phyloP scores from a whole-genome alignment of 23 tunicate genomes.

The Oikopleura albicans region DNA sequence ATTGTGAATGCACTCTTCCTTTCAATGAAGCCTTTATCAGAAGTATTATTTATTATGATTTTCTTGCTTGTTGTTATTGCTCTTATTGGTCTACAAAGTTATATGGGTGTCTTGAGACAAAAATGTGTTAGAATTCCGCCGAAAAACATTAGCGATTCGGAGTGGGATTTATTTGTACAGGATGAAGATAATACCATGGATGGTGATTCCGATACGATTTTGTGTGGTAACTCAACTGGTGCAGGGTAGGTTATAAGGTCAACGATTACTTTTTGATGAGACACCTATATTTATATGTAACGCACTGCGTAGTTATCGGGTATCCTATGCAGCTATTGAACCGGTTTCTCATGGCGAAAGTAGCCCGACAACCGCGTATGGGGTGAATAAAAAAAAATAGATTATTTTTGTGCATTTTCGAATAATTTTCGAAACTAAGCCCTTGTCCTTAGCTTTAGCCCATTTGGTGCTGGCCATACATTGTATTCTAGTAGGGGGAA shows the following conservation, averaged over 20 bases:
- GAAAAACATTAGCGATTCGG: background rate
- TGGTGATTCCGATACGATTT: constrained; percentile 33
- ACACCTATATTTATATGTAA: background rate
- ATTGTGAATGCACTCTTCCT: constrained; percentile 75
- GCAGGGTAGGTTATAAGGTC: constrained; percentile 35
- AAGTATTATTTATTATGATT: constrained; percentile 75
- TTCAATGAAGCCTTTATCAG: constrained; percentile 71
- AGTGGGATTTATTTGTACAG: background rate
- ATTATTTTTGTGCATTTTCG: too few species aligned
- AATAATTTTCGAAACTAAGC: too few species aligned
- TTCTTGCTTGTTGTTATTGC: constrained; percentile 54
- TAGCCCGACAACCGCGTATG: too few species aligned
- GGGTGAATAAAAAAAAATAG: too few species aligned
- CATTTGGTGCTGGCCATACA: too few species aligned
- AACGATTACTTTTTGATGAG: background rate
- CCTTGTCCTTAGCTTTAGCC: too few species aligned
- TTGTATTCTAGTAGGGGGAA: too few species aligned
- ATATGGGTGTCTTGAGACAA: constrained; percentile 46
- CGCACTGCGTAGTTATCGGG: too few species aligned
- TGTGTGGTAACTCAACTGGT: constrained; percentile 69
- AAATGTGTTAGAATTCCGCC: constrained; percentile 29
- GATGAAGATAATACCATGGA: constrained; percentile 46
- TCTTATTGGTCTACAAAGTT: constrained; percentile 65
- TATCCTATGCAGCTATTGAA: too few species aligned
- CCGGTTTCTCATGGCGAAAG: too few species aligned